Evolutionary conservation across 2,888 invertebrate species (phyloP), one percentile per base, ranked within the genome.

Genomic region (Nomada flava): DNA sequence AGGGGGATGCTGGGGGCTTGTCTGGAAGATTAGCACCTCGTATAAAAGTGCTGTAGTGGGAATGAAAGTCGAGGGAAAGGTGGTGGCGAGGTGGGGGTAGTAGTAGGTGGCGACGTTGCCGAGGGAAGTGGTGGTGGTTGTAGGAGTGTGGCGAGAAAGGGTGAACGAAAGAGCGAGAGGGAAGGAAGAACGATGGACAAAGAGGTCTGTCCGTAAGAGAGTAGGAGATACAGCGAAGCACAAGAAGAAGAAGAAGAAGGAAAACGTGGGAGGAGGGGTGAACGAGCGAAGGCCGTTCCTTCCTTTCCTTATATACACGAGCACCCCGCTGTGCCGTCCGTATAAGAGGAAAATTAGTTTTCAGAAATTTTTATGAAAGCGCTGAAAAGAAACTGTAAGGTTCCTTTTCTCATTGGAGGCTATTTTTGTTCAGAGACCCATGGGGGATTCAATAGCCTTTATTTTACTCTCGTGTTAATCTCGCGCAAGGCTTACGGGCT

Each of bases 1-100:
- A 76, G 65, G 72, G 68, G 69, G 73, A 80, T 75, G 82, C 79
- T 53, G 83, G 86, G 86, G 87, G 91, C 91, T 92, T 92, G 93
- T 93, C 93, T 92, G 92, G 91, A 90, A 93, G 93, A 93, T 93
- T 93, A 93, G 92, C 92, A 93, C 93, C 93, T 93, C 92, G 92
- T 92, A 93, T 93, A 93, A 93, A 93, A 93, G 93, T 93, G 89
- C 88, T 90, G 88, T 91, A 91, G 92, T 88, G 87, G 88, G 87
- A 90, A 89, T 86, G 87, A 86, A 90, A 88, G 84, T 85, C 85
- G 86, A 74, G 81, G 79, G 83, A 84, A 83, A 86, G 84, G 85
- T 69, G 70, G 83, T 79, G 85, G 71, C 78, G 60, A 26, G 72
- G 77, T 82, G 82, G 78, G 67, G 71, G 76, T 74, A 55, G 77